These are phyloP conservation scores for Sebastes paucispinis DNA, from an alignment of 2,797 vertebrate genomes.

Conservation along the genomic window DNA sequence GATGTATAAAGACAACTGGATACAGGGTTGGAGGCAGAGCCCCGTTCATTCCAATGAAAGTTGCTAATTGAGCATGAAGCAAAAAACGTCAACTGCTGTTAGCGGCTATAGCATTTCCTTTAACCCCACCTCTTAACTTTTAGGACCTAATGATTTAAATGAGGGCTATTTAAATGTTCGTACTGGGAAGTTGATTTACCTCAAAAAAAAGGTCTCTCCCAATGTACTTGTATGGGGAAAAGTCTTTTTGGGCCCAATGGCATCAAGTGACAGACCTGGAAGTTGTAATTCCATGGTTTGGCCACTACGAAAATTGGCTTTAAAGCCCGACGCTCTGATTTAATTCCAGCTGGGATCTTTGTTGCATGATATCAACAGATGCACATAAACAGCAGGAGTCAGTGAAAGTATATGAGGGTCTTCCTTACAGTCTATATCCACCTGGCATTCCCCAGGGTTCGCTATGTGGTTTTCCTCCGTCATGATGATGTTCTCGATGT, in stretches of 20 bases:
- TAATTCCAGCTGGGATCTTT: background rate
- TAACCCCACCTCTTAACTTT: background rate
- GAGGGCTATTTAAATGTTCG: background rate
- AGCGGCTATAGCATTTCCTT: background rate
- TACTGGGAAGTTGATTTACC: background rate
- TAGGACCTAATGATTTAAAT: background rate
- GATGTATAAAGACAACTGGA: background rate
- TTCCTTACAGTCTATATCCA: conserved; percentile 97
- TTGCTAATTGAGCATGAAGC: background rate
- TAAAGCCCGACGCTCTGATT: background rate
- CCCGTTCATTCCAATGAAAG: background rate
- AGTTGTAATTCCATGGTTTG: background rate
- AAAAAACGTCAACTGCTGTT: background rate
- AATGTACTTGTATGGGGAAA: background rate
- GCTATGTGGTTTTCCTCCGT: conserved; percentile 97
- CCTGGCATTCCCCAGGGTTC: conserved; percentile 91
- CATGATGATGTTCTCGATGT: conserved; percentile 99
- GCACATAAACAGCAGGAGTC: background rate
- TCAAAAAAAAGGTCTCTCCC: background rate
- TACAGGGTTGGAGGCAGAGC: fast-evolving
- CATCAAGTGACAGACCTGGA: background rate
- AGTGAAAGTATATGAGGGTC: background rate
- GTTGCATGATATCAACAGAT: background rate
- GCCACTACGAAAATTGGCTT: background rate
- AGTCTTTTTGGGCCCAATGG: background rate